These are phyloP conservation scores for Prenolepis imparis DNA, from an alignment of 2,888 invertebrate species.

Conservation along the genomic window DNA sequence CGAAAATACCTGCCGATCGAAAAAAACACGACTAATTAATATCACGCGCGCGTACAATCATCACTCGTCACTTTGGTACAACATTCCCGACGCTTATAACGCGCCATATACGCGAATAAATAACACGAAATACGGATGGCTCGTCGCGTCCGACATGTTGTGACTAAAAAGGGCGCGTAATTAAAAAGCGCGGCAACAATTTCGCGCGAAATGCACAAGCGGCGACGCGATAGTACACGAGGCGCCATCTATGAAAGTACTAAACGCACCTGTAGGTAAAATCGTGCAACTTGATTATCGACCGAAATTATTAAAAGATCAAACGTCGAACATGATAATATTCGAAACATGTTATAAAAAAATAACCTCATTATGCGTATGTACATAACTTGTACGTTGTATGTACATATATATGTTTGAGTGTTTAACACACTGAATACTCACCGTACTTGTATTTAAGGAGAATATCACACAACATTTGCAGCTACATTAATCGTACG, in stretches of 20 bases:
- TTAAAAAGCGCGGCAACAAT: neutral
- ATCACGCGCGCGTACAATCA: neutral
- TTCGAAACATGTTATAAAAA: too few relatives aligned
- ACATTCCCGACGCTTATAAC: neutral
- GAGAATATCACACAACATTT: too few relatives aligned
- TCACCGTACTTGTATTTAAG: too few relatives aligned
- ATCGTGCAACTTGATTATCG: neutral
- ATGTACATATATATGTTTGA: too few relatives aligned
- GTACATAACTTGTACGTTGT: too few relatives aligned
- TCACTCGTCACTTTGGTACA: neutral
- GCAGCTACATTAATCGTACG: too few relatives aligned
- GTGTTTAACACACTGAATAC: too few relatives aligned
- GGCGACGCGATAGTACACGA: neutral
- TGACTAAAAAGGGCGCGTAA: neutral
- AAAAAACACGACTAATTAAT: neutral
- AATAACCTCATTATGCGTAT: neutral
- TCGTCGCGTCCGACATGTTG: too few relatives aligned
- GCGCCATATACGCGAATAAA: neutral
- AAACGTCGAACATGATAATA: too few relatives aligned
- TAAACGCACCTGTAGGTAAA: neutral
- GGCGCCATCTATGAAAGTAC: neutral
- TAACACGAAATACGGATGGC: neutral
- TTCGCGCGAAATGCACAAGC: neutral
- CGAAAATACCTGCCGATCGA: too few relatives aligned
- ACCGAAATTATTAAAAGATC: too few relatives aligned